phyloP scores from a whole-genome alignment of 2,113 vertebrate species.

The Neodontobutis hainanensis region DNA sequence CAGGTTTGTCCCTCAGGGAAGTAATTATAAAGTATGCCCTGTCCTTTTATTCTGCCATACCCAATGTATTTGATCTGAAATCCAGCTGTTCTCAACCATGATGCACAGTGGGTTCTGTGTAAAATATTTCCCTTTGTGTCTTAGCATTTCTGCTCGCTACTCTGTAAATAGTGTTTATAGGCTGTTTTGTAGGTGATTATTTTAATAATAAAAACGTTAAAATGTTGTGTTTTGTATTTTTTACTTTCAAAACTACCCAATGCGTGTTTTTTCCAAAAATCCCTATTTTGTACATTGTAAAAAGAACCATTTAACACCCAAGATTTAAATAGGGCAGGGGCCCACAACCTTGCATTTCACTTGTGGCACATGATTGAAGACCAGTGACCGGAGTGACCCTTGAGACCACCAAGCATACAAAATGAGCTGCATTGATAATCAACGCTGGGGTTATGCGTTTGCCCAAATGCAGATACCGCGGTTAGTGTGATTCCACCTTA shows the following conservation, averaged over 20 bases:
- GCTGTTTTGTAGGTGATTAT: constrained; percentile 84
- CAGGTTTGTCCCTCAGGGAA: constrained; percentile 78
- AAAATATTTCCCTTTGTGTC: constrained; percentile 63
- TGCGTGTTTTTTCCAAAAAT: no score
- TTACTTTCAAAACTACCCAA: background rate
- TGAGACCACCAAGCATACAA: constrained; percentile 1
- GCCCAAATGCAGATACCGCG: background rate
- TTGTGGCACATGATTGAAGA: constrained; percentile 17
- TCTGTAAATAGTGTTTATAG: constrained; percentile 85
- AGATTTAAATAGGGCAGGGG: constrained; percentile 1
- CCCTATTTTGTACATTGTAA: background rate
- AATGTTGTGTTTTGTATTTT: constrained; percentile 44
- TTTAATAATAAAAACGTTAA: constrained; percentile 84
- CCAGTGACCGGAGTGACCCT: constrained; percentile 19
- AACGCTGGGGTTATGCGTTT: background rate
- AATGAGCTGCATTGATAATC: background rate
- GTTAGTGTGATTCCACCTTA: background rate
- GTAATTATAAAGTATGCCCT: constrained; percentile 46
- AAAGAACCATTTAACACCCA: background rate
- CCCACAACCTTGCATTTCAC: constrained; percentile 1
- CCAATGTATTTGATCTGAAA: constrained; percentile 26
- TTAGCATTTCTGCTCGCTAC: constrained; percentile 68
- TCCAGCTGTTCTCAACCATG: constrained; percentile 46
- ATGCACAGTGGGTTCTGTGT: constrained; percentile 59
- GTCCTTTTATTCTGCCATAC: constrained; percentile 22